Evolutionary conservation across 2,797 vertebrate genomes (phyloP), one percentile per base, ranked within the genome.

Genomic region (Babyrousa celebensis): DNA sequence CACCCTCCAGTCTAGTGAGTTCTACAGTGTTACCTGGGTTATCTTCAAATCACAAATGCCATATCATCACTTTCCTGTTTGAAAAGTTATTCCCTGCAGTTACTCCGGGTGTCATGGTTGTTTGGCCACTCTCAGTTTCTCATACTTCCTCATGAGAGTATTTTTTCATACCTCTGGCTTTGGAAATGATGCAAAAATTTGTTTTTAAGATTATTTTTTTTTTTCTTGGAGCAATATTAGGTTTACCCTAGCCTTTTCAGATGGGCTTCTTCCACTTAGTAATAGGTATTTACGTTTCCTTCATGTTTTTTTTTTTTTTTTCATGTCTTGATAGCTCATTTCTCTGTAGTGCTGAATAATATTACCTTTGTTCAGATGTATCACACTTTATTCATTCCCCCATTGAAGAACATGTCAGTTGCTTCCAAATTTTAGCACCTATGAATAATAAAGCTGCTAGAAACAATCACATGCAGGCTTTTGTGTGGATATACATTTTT

Each of bases 1-100:
- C 20, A 78, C 63, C 32, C 79, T 12, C 1, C 10, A 43, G 58
- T 72, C 17, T 78, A 54, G 1, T 36, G n/a, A 16, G 40, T 80
- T 95, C 32, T 78, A 43, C 17, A 77, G 25, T 20, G 12, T 91
- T 91, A 29, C 36, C 23, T 90, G 40, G 89, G 40, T 62, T 80
- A 32, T 63, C 40, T 58, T 74, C 17, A 85, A 91, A 54, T 70
- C 83, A 70, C 11, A 95, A 89, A 83, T 75, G n/a, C 1, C 14
- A 91, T 77, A 25, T 82, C 16, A 60, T 82, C 25, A 85, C 56
- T 93, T 91, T 84, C 43, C 12, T 85, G 1, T 89, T 71, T 48
- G 52, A 79, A 68, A 88, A 25, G n/a, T 71, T 96, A 60, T 67
- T 94, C 14, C 60, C 18, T 68, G 5, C 5, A 32, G 16, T 89